Base-by-base conservation (phyloP, 2,797 vertebrate genomes). In the Diceros bicornis region DNA sequence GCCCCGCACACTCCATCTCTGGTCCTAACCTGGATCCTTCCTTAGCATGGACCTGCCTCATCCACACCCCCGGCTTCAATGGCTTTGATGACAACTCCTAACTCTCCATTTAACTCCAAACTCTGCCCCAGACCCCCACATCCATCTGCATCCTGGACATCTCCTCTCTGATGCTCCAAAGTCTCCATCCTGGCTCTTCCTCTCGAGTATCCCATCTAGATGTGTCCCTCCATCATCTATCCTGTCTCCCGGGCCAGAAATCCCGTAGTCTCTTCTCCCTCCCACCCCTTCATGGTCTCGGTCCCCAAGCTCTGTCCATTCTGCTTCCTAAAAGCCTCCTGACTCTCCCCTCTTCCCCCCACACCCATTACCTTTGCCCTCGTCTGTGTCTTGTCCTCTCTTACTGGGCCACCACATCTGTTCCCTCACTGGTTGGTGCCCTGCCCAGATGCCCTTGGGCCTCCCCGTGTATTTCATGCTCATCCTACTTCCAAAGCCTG, bases 231-330 rank as follows among this genome's bases (percentile, higher is more conserved):
- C 37, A 17, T n/a, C 44, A 66, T 50, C 72, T 27, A 4, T 50
- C 16, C 41, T 50, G n/a, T 82, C 11, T 44, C 75, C 66, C 16
- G 69, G 85, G 61, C 68, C 34, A 50, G 90, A 91, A 89, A 57
- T 57, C 64, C 50, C 21, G 47, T 29, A 5, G 5, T 27, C 29
- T 83, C 61, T 4, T 18, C 69, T 59, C n/a, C 57, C 25, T 64
- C n/a, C 14, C 1, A n/a, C 1, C 50, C 13, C 21, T 20, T 55
- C 27, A 7, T 3, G n/a, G 66, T 47, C n/a, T 71, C 61, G 29
- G 41, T 41, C 41, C 78, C 47, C 20, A 27, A 34, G 8, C 77
- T 21, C 44, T 34, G 50, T n/a, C 32, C 14, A 37, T 47, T 59
- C 37, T 61, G 52, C 37, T 78, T 89, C n/a, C 85, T 55, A 7